Evolutionary conservation across 2,113 vertebrate genomes (phyloP), one percentile per base, ranked within the genome.

Genomic region (Parotia lawesii): DNA sequence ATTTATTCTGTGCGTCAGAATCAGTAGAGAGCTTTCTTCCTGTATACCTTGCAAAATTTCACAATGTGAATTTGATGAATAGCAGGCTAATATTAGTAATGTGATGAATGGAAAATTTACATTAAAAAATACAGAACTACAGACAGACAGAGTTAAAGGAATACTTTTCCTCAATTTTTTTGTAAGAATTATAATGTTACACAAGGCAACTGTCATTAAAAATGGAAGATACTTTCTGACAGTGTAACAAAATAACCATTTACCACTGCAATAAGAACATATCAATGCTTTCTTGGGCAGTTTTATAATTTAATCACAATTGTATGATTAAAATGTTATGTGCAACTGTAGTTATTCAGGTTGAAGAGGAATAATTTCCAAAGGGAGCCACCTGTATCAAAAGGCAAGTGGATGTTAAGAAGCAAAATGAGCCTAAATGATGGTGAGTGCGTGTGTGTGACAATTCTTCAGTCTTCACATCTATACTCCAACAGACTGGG

Each of bases 391-490:
- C 37, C 20, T 65, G 8, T 57, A 56, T 38, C 2, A 1, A 51
- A 54, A 91, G 14, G 5, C 5, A 25, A n/a, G 27, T 20, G 21
- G 27, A 44, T 53, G 18, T 56, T 73, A 53, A 69, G 70, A 81
- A 57, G 45, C 4, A 77, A 85, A 93, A 66, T 4, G 2, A 40
- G 6, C 19, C 17, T 48, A 18, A 77, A 77, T 17, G 47, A 42
- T 61, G 14, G 11, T 28, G 44, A 19, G 14, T 23, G 22, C 5
- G 3, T 45, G 29, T 0, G 1, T 48, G 28, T n/a, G 12, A 33
- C 48, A 77, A 84, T 60, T 57, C 10, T 80, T 87, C 19, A 62
- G 8, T 60, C 33, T 60, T 87, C 31, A 27, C 24, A 57, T 51
- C 21, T 57, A 8, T 42, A 31, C 3, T 33, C 23, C 28, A 38